Percentiles rank a stretch among this genome's conserved stretches.
phyloP scores from a whole-genome alignment of 2,888 invertebrate genomes.

The Lamellibrachia satsuma region DNA sequence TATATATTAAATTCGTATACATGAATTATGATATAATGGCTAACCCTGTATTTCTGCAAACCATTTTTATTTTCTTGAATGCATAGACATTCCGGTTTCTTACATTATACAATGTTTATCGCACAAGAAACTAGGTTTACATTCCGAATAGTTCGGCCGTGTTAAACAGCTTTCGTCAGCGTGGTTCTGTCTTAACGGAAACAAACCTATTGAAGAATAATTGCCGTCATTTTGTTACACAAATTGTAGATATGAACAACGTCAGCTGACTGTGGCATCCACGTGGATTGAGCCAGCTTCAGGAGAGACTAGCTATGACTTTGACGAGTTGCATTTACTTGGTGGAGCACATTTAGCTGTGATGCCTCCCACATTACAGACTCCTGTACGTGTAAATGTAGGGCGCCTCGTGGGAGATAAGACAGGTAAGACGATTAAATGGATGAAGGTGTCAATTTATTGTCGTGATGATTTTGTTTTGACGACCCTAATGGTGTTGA shows the following conservation, averaged over 20 bases:
- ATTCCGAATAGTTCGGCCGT: too few relatives aligned
- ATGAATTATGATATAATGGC: too few relatives aligned
- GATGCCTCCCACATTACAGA: constrained; percentile 33
- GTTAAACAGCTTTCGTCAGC: too few relatives aligned
- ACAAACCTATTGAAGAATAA: neutral
- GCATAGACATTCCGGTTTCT: too few relatives aligned
- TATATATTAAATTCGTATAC: too few relatives aligned
- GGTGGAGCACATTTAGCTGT: constrained; percentile 49
- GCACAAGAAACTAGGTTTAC: too few relatives aligned
- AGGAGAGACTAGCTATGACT: constrained; percentile 33
- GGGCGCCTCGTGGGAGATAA: constrained; percentile 46
- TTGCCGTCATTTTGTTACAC: neutral
- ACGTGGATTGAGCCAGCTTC: constrained; percentile 45
- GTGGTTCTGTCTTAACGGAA: neutral
- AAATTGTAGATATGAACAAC: neutral
- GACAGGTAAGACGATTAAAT: constrained; percentile 43
- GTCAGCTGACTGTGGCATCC: constrained; percentile 42
- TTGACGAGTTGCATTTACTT: constrained; percentile 45
- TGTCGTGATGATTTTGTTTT: neutral
- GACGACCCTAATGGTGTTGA: neutral
- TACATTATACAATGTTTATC: too few relatives aligned
- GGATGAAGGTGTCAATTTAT: neutral
- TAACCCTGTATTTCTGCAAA: too few relatives aligned
- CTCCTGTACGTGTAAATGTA: constrained; percentile 33
- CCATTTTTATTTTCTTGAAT: too few relatives aligned